phyloP scores from a whole-genome alignment of 2,113 vertebrate species.

The Pantherophis guttatus region DNA sequence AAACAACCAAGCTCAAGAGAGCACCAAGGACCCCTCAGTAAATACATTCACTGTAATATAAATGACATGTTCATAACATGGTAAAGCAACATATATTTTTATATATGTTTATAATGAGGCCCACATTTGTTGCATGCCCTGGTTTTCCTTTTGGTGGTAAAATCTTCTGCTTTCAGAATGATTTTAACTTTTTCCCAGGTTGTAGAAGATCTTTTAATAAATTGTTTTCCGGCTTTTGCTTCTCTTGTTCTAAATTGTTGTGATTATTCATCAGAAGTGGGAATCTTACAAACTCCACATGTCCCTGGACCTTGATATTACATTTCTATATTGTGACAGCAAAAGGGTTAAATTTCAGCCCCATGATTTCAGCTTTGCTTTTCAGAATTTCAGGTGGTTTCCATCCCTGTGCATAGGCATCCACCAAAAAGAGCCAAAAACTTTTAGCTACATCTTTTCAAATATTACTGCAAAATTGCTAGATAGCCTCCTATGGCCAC shows the following conservation, averaged over 20 bases:
- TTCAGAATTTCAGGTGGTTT: neutral
- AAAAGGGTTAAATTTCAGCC: neutral
- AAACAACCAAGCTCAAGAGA: neutral
- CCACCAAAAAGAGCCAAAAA: neutral
- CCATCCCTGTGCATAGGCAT: neutral
- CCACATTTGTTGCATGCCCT: neutral
- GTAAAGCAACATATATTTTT: neutral
- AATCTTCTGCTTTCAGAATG: neutral
- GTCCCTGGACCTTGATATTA: neutral
- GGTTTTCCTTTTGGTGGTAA: neutral
- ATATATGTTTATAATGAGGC: neutral
- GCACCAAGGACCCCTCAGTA: neutral
- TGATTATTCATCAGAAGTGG: neutral
- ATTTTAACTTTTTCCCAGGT: neutral
- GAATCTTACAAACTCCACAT: neutral
- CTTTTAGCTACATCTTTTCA: neutral
- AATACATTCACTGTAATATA: neutral
- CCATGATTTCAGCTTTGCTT: neutral
- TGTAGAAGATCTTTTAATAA: neutral
- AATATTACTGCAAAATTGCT: neutral
- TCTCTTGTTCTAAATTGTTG: neutral
- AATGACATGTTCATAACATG: neutral
- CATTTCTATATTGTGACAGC: neutral
- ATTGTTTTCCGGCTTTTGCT: neutral
- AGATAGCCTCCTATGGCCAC: neutral